phyloP scores from a whole-genome alignment of 2,888 invertebrate species.

The Sminthurinus aureus region DNA sequence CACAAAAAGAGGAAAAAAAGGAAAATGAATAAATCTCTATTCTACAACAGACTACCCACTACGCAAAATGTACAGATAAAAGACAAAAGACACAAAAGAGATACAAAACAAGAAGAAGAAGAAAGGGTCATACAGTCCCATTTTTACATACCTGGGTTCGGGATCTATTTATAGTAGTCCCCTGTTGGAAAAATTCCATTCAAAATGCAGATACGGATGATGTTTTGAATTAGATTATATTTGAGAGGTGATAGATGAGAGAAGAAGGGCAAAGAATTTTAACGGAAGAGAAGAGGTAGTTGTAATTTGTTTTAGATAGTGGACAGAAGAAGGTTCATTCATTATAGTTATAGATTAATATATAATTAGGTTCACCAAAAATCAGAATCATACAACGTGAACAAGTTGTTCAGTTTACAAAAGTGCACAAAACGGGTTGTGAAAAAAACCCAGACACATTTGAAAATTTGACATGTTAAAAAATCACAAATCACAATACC shows the following conservation, averaged over 20 bases:
- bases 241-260: constrained; percentile 19
- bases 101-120: background rate
- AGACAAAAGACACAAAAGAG: constrained; percentile 1
- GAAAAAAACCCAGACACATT: background rate
- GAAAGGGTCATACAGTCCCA: background rate
- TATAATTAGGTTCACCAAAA: background rate
- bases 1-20: too few relatives aligned
- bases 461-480: background rate
- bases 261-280: constrained; percentile 5
- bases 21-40: background rate
- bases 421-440: too few relatives aligned
- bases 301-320: background rate
- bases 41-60: background rate
- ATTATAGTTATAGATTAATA: background rate
- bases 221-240: background rate
- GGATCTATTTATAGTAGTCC: constrained; percentile 57
- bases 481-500: background rate
- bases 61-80: background rate
- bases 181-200: constrained; percentile 41
- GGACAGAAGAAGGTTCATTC: background rate
- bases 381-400: too few relatives aligned
- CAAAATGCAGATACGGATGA: constrained; percentile 18
- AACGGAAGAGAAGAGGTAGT: background rate
- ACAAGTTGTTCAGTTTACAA: too few relatives aligned
- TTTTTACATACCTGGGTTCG: constrained; percentile 46